Evolutionary conservation across 2,797 vertebrate genomes (phyloP), one percentile per base, ranked within the genome.

Genomic region (Caiman crocodilus): DNA sequence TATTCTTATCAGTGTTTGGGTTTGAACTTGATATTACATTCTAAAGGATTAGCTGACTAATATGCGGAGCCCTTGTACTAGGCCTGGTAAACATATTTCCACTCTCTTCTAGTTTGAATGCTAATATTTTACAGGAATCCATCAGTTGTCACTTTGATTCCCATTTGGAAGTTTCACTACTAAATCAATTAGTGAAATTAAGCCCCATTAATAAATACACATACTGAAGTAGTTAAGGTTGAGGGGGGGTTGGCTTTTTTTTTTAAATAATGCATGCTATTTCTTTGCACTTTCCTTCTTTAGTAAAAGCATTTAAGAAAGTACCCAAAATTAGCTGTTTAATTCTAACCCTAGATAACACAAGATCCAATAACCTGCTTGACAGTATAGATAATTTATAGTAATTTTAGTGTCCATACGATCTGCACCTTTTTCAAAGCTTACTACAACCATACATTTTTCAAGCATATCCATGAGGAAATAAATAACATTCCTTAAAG

Each of bases 51-150:
- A 26, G 18, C 55, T 64, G 60, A 60, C 84, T 32, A 84, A 85
- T 92, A 76, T 65, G 80, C 81, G 71, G 71, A 91, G 79, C 63
- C 85, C 32, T 93, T 90, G 75, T 93, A 75, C 82, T 69, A 73
- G 21, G 23, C 80, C 77, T 2, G 3, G n/a, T 87, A 81, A 74
- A 11, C 69, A 1, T 63, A 32, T 76, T 94, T 76, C 85, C 76
- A 82, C 42, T 28, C 74, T 42, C 92, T 88, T 63, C 57, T 76
- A 82, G 65, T 21, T 88, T 82, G 67, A 85, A 25, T 0, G 1
- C 20, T 15, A 82, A 75, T 60, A 21, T 57, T 69, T 60, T 55
- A 16, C 63, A 78, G 57, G 56, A 64, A 71, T 26, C 60, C 65
- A 30, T 17, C 60, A 77, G 59, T 23, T 0, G 1, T 30, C 76